Base-by-base conservation (phyloP, 2,113 vertebrate species). In the Oplegnathus fasciatus region DNA sequence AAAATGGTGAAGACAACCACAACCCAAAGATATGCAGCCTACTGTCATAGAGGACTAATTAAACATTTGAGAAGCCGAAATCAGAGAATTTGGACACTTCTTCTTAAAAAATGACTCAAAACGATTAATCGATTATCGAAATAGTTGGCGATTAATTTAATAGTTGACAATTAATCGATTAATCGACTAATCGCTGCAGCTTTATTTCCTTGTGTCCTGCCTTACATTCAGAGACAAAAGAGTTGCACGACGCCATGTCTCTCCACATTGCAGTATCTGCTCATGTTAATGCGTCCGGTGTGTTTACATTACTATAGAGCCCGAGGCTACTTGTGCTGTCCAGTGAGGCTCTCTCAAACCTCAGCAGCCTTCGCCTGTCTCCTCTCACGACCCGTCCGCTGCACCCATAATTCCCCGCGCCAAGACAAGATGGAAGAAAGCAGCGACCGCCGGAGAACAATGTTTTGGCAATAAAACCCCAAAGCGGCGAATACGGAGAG, bases 341-440 rank as follows among this genome's bases (percentile, higher is more conserved):
- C 57, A 24, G n/a, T 54, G 46, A 42, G 48, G 8, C 28, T 65
- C 57, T 42, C 65, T 73, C 60, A 72, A 48, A 55, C 77, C 73
- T 82, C 71, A 9, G 54, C 61, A 77, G 67, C 84, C 74, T 89
- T 84, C 83, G 86, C 84, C 94, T 95, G 94, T 95, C 96, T 96
- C 95, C 92, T 96, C 96, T 95, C 95, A 96, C 94, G 95, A 96
- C 95, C 96, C 96, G 95, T 96, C 95, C 94, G 76, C 90, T 73
- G 44, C 89, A 95, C 96, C 96, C 96, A 96, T 30, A 96, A 96
- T 95, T 91, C 95, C 93, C 92, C 94, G 96, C 96, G 95, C 93
- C 90, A 88, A 89, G 93, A 95, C 95, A 96, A 96, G 94, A 96
- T 96, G 95, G 96, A 96, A 95, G 95, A 95, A 93, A 95, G 93